phyloP scores from a whole-genome alignment of 2,113 vertebrate species.

The Proteles cristata region DNA sequence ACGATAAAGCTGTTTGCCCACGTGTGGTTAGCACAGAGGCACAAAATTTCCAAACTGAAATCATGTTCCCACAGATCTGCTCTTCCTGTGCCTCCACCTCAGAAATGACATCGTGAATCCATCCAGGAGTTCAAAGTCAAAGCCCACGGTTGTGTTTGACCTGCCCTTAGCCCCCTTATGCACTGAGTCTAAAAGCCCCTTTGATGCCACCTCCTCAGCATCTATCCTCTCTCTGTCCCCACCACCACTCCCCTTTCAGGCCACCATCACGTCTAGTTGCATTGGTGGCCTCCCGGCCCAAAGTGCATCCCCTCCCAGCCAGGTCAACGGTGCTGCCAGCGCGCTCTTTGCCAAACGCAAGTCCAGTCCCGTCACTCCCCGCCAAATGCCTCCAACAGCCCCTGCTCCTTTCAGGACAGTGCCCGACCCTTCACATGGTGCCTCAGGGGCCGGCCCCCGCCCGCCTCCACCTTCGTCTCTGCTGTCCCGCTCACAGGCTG shows the following conservation, averaged over 20 bases:
- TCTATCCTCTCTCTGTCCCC: neutral
- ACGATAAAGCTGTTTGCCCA: neutral
- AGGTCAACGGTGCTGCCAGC: neutral
- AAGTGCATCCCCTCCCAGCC: neutral
- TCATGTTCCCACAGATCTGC: neutral
- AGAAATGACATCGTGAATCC: neutral
- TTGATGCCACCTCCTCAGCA: neutral
- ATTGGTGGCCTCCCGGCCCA: neutral
- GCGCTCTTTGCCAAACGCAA: neutral
- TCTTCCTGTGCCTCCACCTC: neutral
- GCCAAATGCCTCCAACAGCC: fast-evolving
- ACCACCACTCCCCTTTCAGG: neutral
- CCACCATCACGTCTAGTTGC: neutral
- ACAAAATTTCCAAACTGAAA: neutral
- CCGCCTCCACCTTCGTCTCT: neutral
- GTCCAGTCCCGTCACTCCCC: neutral
- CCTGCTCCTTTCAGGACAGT: neutral
- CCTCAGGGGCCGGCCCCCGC: neutral
- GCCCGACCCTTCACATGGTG: fast-evolving
- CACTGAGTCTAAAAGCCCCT: neutral
- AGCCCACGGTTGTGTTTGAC: neutral
- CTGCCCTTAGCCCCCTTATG: neutral
- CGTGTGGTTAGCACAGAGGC: neutral
- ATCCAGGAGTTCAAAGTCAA: neutral
- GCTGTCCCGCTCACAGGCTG: neutral